Evolutionary conservation across 2,888 invertebrate species (phyloP), one percentile per base, ranked within the genome.

Genomic region (Sinohyriopsis cumingii): DNA sequence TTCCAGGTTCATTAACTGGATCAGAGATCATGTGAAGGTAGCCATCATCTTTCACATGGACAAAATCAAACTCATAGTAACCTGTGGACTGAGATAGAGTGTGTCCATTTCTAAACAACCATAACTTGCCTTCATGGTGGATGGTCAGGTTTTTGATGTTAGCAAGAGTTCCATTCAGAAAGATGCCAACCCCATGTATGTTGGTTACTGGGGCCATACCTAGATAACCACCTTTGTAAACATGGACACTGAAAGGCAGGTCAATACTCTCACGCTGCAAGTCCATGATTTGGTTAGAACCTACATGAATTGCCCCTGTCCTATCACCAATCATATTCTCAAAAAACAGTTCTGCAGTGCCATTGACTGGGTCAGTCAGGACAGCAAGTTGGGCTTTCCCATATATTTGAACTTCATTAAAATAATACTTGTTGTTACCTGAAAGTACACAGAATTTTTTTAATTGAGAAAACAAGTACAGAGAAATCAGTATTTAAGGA

Each of bases 381-480:
- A 85, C 76, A 3, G 85, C 85, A 18, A 85, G 75, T 33, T 85
- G 85, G 0, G 83, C 85, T 24, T 76, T 76, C 4, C 85, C 85
- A 63, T 77, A 85, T n/a, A 85, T 81, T 72, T 85, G 85, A n/a
- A 85, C 68, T 74, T 85, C 85, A 59, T 85, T 69, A 66, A 85
- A 82, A 56, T 72, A 65, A 72, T 79, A 84, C 18, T 63, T 63
- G 68, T 78, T 79, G 54, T 69, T 75, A 57, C 69, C 84, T 83
- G 75, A 55, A 69, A 67, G 55, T 59, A 55, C 61, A 45, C 20
- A 60, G 19, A 45, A 59, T 61, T 24, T 6, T 53, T 69, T 19
- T 68, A 15, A 45, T 3, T 45, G 12, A 45, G 15, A 45, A 15
- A 45, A 45, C 9, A 45, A 45, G 45, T 45, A 45, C 45, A 45